Conservation (phyloP, 2,113 vertebrate species). For the Scomber colias region DNA sequence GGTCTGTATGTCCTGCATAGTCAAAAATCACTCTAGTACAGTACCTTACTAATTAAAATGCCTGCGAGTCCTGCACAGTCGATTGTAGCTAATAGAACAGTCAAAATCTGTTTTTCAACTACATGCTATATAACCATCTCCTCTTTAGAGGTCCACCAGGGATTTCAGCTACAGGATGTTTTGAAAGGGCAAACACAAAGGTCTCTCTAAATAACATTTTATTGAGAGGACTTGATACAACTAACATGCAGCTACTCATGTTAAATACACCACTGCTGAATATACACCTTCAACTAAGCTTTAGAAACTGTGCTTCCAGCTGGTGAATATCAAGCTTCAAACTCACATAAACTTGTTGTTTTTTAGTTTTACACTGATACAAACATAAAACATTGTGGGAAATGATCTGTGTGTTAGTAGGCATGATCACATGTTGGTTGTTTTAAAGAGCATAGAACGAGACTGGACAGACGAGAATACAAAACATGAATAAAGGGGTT, state of each 20-base stretch:
- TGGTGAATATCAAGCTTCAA: background rate
- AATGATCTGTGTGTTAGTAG: too few species aligned
- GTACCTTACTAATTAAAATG: background rate
- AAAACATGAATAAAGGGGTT: too few species aligned
- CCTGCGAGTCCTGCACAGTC: background rate
- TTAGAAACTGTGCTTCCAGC: background rate
- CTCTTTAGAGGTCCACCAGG: background rate
- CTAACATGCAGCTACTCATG: background rate
- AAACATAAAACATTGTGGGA: too few species aligned
- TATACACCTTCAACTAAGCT: background rate
- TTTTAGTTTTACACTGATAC: too few species aligned
- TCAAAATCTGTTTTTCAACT: conserved; percentile 13
- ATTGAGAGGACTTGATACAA: background rate
- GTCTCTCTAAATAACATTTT: background rate
- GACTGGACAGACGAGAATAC: too few species aligned
- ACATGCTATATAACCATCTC: background rate
- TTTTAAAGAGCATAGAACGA: too few species aligned
- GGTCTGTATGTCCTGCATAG: background rate
- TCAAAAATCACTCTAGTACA: background rate
- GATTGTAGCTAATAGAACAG: conserved; percentile 6
- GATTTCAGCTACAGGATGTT: conserved; percentile 26
- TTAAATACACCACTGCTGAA: background rate
- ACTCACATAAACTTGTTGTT: background rate
- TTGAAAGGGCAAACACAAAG: background rate
- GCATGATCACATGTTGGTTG: too few species aligned